These are phyloP conservation scores for Bathybates hornii DNA, from an alignment of 2,113 vertebrate genomes.

Conservation along the genomic window DNA sequence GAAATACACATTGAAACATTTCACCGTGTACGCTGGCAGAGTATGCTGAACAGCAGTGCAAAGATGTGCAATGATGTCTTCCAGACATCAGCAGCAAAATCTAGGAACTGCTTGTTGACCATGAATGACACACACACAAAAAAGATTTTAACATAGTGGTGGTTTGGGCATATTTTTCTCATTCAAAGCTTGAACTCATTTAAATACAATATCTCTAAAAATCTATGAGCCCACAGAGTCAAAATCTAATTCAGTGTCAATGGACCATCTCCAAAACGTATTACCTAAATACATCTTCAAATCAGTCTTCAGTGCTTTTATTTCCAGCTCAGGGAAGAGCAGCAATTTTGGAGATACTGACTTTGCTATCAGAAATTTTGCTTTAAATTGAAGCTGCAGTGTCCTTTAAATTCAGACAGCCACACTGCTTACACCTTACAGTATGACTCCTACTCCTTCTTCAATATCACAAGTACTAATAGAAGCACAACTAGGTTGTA, in stretches of 20 bases:
- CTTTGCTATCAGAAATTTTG: background rate
- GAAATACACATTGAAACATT: background rate
- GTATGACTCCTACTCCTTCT: background rate
- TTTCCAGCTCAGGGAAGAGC: background rate
- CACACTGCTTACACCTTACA: background rate
- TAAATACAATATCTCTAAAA: background rate
- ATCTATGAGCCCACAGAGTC: background rate
- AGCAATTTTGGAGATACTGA: background rate
- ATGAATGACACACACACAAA: background rate
- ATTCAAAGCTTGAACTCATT: background rate
- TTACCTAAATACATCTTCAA: background rate
- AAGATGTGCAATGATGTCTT: background rate
- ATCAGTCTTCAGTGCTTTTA: background rate
- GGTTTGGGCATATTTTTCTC: background rate
- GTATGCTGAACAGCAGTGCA: background rate
- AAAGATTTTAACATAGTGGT: background rate
- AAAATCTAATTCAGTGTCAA: constrained; percentile 11
- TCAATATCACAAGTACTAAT: background rate
- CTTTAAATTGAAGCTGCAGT: background rate
- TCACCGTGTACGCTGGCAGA: background rate
- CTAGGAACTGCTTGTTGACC: background rate
- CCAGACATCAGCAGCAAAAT: background rate
- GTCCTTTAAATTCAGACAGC: background rate
- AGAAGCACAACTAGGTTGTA: background rate
- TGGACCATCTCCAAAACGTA: constrained; percentile 5